A percentile compares a stretch with the other conserved stretches of the same genome.
Conservation (phyloP, 2,113 vertebrate genomes). For the Eptesicus fuscus region DNA sequence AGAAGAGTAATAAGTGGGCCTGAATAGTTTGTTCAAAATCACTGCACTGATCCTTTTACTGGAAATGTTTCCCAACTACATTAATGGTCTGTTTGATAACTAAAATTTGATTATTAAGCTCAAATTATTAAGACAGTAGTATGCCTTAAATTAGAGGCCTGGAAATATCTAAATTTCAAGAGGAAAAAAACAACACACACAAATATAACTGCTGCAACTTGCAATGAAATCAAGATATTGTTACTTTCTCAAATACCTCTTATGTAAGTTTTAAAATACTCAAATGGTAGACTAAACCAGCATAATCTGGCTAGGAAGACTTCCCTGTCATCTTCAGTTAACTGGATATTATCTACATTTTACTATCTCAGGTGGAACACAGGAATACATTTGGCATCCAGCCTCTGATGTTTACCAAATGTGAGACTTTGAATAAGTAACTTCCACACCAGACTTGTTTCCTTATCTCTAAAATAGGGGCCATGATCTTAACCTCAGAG, state of each 20-base stretch:
- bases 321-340: neutral
- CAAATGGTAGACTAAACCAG: neutral
- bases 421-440: neutral
- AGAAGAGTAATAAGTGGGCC: neutral
- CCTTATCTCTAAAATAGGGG: neutral
- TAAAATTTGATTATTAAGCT: neutral
- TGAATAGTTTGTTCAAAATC: neutral
- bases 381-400: neutral
- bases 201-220: neutral
- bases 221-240: neutral
- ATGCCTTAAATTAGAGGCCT: neutral
- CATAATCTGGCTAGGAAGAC: neutral
- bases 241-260: neutral
- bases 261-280: neutral
- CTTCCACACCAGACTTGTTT: neutral
- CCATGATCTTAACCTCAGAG: neutral
- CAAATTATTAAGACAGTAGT: neutral
- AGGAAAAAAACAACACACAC: neutral
- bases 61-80: neutral
- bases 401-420: neutral
- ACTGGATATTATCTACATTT: neutral
- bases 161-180: neutral
- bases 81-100: neutral
- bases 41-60: neutral
- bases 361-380: neutral